These are phyloP conservation scores for Scaptomyza montana DNA, from an alignment of 1,140 invertebrate genomes.

Conservation along the genomic window DNA sequence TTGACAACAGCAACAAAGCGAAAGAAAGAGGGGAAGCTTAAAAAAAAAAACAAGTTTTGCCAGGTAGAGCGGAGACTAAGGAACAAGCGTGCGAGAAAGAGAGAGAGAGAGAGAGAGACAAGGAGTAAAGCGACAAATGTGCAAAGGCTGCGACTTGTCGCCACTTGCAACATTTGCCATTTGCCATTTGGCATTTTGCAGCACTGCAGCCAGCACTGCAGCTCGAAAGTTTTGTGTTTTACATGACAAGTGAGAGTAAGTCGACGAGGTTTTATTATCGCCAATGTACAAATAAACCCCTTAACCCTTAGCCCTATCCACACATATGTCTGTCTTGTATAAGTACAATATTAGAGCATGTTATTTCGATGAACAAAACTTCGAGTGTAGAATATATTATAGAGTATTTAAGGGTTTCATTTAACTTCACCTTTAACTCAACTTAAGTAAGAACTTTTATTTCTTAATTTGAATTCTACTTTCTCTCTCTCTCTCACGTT, in stretches of 20 bases:
- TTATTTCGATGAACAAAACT: too few relatives aligned
- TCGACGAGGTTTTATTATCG: constrained; percentile 18
- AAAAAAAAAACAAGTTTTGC: constrained; percentile 10
- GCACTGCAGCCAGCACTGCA: constrained; percentile 31
- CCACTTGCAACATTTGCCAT: constrained; percentile 55
- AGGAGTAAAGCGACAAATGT: constrained; percentile 41
- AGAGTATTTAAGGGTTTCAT: too few relatives aligned
- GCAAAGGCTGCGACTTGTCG: constrained; percentile 66
- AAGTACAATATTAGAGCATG: too few relatives aligned
- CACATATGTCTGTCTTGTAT: too few relatives aligned
- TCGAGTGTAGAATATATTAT: too few relatives aligned
- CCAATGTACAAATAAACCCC: background rate
- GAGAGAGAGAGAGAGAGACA: background rate
- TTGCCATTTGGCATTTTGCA: constrained; percentile 22
- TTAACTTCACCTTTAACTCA: too few relatives aligned
- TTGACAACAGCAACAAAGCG: constrained; percentile 35
- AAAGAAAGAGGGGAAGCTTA: background rate
- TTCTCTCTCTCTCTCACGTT: background rate
- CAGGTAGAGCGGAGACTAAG: constrained; percentile 6
- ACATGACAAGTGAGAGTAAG: constrained; percentile 71
- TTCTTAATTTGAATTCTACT: too few relatives aligned
- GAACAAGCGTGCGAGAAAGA: background rate
- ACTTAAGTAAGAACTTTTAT: too few relatives aligned
- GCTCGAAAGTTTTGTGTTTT: constrained; percentile 59
- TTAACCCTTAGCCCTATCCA: background rate